Conservation (phyloP, 1,140 invertebrate species). For the Himalopsyche phryganea region DNA sequence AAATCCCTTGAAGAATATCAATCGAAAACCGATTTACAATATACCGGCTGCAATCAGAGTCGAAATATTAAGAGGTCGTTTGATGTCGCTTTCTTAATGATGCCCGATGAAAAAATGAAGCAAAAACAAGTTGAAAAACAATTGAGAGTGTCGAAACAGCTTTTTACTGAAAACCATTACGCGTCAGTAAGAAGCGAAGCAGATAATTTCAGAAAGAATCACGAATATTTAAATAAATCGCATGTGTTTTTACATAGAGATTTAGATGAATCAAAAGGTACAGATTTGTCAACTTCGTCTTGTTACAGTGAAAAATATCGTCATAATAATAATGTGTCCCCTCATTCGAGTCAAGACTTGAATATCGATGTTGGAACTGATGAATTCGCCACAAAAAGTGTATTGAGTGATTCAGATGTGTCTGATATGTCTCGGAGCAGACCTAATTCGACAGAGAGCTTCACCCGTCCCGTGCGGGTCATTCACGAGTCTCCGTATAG, state of each 20-base stretch:
- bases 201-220: slow-evolving; percentile 42
- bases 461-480: slow-evolving; percentile 44
- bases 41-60: slow-evolving; percentile 39
- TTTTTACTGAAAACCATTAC: slow-evolving; percentile 48
- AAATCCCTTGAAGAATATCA: slow-evolving; percentile 23
- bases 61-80: slow-evolving; percentile 70
- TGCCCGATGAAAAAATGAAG: slow-evolving; percentile 75
- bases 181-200: slow-evolving; percentile 36
- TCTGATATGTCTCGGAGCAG: slow-evolving; percentile 49
- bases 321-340: slow-evolving; percentile 49
- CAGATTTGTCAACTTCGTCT: slow-evolving; percentile 23
- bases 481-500: slow-evolving; percentile 48
- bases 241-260: slow-evolving; percentile 36
- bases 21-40: slow-evolving; percentile 41
- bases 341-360: slow-evolving; percentile 46
- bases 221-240: slow-evolving; percentile 45
- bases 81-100: slow-evolving; percentile 83
- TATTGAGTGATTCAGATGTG: slow-evolving; percentile 51
- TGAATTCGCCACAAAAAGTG: slow-evolving; percentile 48
- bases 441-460: slow-evolving; percentile 51
- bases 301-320: slow-evolving; percentile 42
- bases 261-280: slow-evolving; percentile 42
- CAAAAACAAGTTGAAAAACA: slow-evolving; percentile 64
- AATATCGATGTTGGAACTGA: slow-evolving; percentile 55
- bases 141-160: slow-evolving; percentile 52